phyloP scores from a whole-genome alignment of 2,797 vertebrate genomes.

The Sebastes nivosus region DNA sequence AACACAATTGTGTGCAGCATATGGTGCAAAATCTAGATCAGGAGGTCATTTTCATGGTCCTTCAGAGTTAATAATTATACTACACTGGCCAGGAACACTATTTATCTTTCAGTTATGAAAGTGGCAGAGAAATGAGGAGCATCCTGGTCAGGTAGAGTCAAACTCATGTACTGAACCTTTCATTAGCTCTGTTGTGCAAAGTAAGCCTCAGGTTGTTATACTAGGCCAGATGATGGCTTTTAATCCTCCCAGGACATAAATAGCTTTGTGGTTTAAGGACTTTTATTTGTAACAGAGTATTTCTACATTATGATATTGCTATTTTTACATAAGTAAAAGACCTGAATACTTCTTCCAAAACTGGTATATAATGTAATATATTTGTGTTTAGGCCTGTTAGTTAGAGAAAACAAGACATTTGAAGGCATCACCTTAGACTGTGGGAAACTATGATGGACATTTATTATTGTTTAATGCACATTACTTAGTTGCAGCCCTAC shows the following conservation, averaged over 20 bases:
- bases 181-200: neutral
- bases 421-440: neutral
- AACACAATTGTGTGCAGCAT: neutral
- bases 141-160: no score
- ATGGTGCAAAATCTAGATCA: neutral
- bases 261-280: neutral
- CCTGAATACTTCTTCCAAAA: no score
- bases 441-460: no score
- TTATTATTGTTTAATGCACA: no score
- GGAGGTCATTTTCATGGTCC: neutral
- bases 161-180: no score
- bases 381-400: no score
- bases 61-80: neutral
- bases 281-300: neutral
- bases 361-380: no score
- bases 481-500: neutral
- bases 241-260: slow-evolving; percentile 39
- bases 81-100: neutral
- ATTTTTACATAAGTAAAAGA: no score
- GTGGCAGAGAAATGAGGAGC: neutral
- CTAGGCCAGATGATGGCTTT: slow-evolving; percentile 58
- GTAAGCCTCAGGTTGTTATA: slow-evolving; percentile 26
- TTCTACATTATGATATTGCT: no score
- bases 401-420: no score
- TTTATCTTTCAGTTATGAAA: neutral